Base-by-base conservation (phyloP, 1,140 invertebrate genomes). In the Onthophagus taurus region DNA sequence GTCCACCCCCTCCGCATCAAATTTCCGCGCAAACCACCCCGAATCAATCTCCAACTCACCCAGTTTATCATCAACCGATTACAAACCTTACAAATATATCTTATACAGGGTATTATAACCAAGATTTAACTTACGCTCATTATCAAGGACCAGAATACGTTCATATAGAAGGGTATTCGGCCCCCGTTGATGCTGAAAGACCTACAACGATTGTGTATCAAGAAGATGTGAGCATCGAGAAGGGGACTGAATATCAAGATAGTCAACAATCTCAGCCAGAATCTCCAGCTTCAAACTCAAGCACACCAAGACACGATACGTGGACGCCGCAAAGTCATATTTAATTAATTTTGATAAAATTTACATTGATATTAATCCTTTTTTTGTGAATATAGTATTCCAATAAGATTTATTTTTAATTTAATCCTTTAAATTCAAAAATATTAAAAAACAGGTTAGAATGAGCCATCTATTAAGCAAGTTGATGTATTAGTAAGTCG, bases 1-100 rank as follows among this genome's bases (percentile, higher is more conserved):
- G 55, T 34, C 59, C 62, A 13, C 58, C 62, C 13, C 60, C 60
- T 6, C 55, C 57, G 3, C 57, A 62, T 45, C 62, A 64, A 37
- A 42, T 59, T n/a, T 54, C 57, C 3, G 43, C 54, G 0, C 58
- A 59, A 36, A 50, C 54, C 1, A 55, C 61, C 2, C 60, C 60
- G 1, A 60, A 54, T 33, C 62, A 63, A 49, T 64, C 62, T 7
- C 62, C 62, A 29, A 62, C 38, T 39, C 62, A 62, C 42, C 63
- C 63, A 44, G 54, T 61, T 17, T 64, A 64, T 43, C n/a, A n/a
- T n/a, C 59, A 63, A 44, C 54, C 60, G 1, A 53, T 65, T 6
- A 46, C 53, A n/a, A 63, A 61, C 44, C 43, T 63, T 19, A 57
- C 59, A 2, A 64, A 61, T 45, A 33, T 64, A n/a, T 56, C 59